Evolutionary conservation across 2,888 invertebrate species (phyloP), one percentile per base, ranked within the genome.

Genomic region (Eupsilia transversa): DNA sequence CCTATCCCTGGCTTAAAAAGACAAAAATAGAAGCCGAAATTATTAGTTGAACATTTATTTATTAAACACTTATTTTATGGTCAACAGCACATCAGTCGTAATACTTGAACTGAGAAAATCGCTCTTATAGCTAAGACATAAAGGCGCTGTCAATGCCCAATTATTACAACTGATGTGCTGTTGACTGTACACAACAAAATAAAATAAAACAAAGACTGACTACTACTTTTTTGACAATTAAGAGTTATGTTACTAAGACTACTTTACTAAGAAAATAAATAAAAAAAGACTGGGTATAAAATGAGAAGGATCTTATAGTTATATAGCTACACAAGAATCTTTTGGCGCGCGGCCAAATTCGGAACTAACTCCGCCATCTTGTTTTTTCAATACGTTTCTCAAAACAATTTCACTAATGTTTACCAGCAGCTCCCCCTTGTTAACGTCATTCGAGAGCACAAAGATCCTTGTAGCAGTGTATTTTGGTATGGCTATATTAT

Each of bases 401-500:
- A 56, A 20, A 30, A 30, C 30, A 56, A 20, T 56, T 14, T 12
- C 43, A 30, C 7, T 17, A 46, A 30, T 14, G 5, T 9, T 64
- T 9, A 17, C 49, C 33, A 64, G 49, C 30, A 46, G 30, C 64
- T 43, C 49, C 46, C 17, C 27, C 5, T 23, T 49, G 17, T 23
- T 14, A 23, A 49, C 4, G 2, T 57, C 30, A 38, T 3, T 74
- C 27, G 3, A 17, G 0, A 23, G 10, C 27, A 17, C 27, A 54
- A n/a, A 56, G 6, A 56, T 65, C 6, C 17, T n/a, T 33, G 5
- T 65, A 17, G 10, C 17, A 33, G 10, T 17, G 14, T 49, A 5
- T 46, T 46, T 3, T 54, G n/a, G n/a, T n/a, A 80, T 72, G 63
- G 73, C 77, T 77, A 80, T 7, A 20, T 17, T 41, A n/a, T n/a